Evolutionary conservation across 2,888 invertebrate species (phyloP).

Genomic region (Stenchaetothrips biformis): DNA sequence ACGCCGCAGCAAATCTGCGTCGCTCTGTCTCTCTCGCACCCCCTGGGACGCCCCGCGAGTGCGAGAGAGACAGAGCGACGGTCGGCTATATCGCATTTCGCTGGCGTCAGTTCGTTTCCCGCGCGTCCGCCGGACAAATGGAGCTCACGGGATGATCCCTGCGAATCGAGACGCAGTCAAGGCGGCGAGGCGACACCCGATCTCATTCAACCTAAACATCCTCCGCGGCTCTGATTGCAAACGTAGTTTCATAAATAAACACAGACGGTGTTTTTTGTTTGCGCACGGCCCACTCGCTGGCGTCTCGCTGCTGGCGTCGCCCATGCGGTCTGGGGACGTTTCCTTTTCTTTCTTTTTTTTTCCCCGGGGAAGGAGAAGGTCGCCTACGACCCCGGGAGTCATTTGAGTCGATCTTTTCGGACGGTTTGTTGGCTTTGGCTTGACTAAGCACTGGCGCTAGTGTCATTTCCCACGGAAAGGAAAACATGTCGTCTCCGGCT

Average conservation of each 20-base stretch:
- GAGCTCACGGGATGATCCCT: too few species aligned
- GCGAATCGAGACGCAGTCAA: too few species aligned
- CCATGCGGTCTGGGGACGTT: background rate
- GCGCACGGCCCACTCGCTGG: background rate
- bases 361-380: background rate
- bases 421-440: conserved; percentile 4
- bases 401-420: conserved; percentile 15
- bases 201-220: background rate
- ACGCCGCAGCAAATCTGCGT: too few species aligned
- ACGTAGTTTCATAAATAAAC: conserved; percentile 13
- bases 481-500: background rate
- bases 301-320: background rate
- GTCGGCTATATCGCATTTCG: background rate
- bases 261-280: conserved; percentile 25
- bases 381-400: background rate
- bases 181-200: background rate
- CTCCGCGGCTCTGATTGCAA: conserved; percentile 2
- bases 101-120: background rate
- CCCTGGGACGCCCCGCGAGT: too few species aligned
- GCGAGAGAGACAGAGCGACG: background rate
- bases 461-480: conserved; percentile 19
- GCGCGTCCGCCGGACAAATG: too few species aligned
- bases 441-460: conserved; percentile 18
- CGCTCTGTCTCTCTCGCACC: too few species aligned
- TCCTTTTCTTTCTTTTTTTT: background rate